Percentiles rank a stretch among this genome's conserved stretches.
Evolutionary conservation across 2,113 vertebrate species (phyloP).

Genomic region (cat (Felis catus)): DNA sequence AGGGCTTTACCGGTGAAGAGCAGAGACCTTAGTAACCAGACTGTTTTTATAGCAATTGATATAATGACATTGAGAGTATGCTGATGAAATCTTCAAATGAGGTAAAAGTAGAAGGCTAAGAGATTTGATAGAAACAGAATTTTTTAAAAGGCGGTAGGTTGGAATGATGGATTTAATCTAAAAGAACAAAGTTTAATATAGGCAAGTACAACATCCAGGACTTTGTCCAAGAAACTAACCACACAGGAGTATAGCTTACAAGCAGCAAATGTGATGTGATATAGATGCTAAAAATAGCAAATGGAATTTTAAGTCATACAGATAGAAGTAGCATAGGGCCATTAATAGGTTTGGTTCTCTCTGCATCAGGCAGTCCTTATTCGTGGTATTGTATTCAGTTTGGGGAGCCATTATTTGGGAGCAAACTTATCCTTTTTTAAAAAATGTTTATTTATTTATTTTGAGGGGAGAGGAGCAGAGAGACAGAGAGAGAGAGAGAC

Average conservation of each 20-base stretch:
- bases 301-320: neutral
- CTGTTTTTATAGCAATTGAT: neutral
- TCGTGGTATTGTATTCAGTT: neutral
- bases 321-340: neutral
- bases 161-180: neutral
- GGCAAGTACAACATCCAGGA: neutral
- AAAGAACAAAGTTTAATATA: neutral
- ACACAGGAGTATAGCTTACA: neutral
- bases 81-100: neutral
- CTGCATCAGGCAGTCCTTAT: neutral
- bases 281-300: neutral
- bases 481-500: too few relatives aligned
- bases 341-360: neutral
- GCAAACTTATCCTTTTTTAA: neutral
- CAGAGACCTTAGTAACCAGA: neutral
- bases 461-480: too few relatives aligned
- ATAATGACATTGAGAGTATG: neutral
- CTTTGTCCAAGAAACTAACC: neutral
- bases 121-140: neutral
- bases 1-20: neutral
- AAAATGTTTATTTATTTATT: too few relatives aligned
- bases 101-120: constrained; percentile 2
- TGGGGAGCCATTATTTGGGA: neutral
- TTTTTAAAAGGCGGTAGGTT: neutral
- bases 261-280: neutral